Conservation (phyloP, 1,140 invertebrate genomes). For the Caenorhabditis inopinata region DNA sequence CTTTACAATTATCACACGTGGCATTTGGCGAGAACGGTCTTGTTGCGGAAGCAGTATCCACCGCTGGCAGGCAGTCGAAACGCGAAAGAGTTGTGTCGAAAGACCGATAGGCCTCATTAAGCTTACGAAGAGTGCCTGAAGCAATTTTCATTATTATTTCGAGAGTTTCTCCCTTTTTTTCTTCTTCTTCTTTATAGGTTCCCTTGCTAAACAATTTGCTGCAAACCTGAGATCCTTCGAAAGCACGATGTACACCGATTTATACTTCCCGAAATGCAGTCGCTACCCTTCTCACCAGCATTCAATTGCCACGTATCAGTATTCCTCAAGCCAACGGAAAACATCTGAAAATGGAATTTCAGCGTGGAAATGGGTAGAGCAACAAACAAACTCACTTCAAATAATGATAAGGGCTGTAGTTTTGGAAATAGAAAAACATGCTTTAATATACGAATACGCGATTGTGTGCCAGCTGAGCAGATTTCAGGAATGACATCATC, state of each 20-base stretch:
- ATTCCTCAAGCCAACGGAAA: background rate
- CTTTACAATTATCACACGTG: slow-evolving; percentile 62
- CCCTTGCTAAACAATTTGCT: too few species aligned
- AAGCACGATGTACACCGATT: slow-evolving; percentile 17
- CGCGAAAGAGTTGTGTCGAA: slow-evolving; percentile 50
- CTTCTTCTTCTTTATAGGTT: background rate
- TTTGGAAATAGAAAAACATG: slow-evolving; percentile 8
- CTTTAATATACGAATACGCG: background rate
- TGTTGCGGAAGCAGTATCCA: slow-evolving; percentile 58
- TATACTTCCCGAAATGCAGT: slow-evolving; percentile 7
- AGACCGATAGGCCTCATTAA: slow-evolving; percentile 37
- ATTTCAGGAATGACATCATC: slow-evolving; percentile 17
- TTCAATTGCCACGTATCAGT: slow-evolving; percentile 15
- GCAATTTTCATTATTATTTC: slow-evolving; percentile 1
- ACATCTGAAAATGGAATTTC: background rate
- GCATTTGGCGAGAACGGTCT: slow-evolving; percentile 66
- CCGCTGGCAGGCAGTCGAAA: slow-evolving; percentile 61
- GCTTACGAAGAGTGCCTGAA: slow-evolving; percentile 29
- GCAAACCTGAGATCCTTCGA: background rate
- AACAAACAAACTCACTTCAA: background rate
- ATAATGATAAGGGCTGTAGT: background rate
- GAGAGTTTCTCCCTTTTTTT: background rate
- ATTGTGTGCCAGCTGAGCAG: slow-evolving; percentile 15
- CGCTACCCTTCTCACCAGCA: background rate
- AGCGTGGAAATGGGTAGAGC: background rate